Percentiles rank a stretch among this genome's conserved stretches.
phyloP scores from a whole-genome alignment of 2,888 invertebrate species.

The Byasa hedistus region DNA sequence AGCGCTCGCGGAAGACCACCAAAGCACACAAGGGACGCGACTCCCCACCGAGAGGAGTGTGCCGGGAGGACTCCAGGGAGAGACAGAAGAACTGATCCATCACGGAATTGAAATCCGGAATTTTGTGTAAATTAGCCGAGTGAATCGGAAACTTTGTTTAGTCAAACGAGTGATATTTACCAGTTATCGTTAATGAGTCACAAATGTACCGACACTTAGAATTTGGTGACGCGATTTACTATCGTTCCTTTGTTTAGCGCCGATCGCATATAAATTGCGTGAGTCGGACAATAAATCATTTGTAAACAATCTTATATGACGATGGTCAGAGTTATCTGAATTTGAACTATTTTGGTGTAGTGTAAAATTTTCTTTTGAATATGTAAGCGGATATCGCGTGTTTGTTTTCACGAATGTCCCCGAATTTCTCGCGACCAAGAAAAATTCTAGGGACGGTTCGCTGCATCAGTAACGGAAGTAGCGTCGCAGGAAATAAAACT shows the following conservation, averaged over 20 bases:
- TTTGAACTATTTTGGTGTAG: slow-evolving; percentile 18
- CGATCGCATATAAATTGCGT: neutral
- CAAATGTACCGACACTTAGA: neutral
- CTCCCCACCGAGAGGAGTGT: slow-evolving; percentile 65
- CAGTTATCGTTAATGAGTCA: slow-evolving; percentile 12
- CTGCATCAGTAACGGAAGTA: neutral
- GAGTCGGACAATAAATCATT: slow-evolving; percentile 1
- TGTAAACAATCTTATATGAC: slow-evolving; percentile 22
- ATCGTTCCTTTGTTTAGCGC: neutral
- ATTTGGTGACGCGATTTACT: no score
- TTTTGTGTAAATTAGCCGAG: slow-evolving; percentile 21
- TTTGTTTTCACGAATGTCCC: slow-evolving; percentile 6
- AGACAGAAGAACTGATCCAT: slow-evolving; percentile 65
- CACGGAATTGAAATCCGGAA: slow-evolving; percentile 17
- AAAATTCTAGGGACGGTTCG: slow-evolving; percentile 23
- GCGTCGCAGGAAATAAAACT: neutral
- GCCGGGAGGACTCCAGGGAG: slow-evolving; percentile 73
- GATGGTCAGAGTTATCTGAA: slow-evolving; percentile 21
- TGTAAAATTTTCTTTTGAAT: slow-evolving; percentile 5
- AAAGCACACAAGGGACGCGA: slow-evolving; percentile 71
- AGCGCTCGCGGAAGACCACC: slow-evolving; percentile 70
- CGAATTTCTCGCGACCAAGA: slow-evolving; percentile 21
- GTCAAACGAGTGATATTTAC: slow-evolving; percentile 29
- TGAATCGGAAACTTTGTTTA: slow-evolving; percentile 18
- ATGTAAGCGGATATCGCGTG: neutral